These are phyloP conservation scores for Amiota minor DNA, from an alignment of 2,888 invertebrate genomes.

Conservation along the genomic window DNA sequence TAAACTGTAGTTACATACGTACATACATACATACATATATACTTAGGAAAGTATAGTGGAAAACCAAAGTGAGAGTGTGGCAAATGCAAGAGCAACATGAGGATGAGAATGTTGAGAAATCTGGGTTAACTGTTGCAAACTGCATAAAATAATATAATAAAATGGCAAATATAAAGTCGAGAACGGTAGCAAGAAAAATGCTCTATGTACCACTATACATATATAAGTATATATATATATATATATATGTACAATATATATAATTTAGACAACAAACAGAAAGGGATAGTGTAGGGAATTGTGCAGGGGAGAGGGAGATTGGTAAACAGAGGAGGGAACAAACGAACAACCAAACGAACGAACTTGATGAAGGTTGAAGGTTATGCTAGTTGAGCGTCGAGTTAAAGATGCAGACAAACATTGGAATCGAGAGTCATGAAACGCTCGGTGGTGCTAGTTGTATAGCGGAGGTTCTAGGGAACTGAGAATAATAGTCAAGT, in stretches of 20 bases:
- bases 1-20: too few species aligned
- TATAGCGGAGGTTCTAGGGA: too few species aligned
- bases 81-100: not conserved
- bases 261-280: too few species aligned
- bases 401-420: not conserved
- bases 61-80: not conserved
- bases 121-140: constrained; percentile 41
- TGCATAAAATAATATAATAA: constrained; percentile 28
- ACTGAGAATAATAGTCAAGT: not conserved
- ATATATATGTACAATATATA: too few species aligned
- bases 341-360: not conserved
- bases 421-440: too few species aligned
- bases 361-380: constrained; percentile 9
- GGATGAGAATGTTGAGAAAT: constrained; percentile 13
- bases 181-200: constrained; percentile 8
- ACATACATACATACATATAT: too few species aligned
- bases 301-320: not conserved
- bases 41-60: not conserved
- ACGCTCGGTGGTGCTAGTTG: too few species aligned
- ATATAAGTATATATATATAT: too few species aligned
- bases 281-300: too few species aligned
- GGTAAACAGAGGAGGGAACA: not conserved
- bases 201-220: not conserved
- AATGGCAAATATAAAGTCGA: constrained; percentile 22
- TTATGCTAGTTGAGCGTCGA: not conserved